phyloP scores from a whole-genome alignment of 2,113 vertebrate genomes.

The Morone saxatilis region DNA sequence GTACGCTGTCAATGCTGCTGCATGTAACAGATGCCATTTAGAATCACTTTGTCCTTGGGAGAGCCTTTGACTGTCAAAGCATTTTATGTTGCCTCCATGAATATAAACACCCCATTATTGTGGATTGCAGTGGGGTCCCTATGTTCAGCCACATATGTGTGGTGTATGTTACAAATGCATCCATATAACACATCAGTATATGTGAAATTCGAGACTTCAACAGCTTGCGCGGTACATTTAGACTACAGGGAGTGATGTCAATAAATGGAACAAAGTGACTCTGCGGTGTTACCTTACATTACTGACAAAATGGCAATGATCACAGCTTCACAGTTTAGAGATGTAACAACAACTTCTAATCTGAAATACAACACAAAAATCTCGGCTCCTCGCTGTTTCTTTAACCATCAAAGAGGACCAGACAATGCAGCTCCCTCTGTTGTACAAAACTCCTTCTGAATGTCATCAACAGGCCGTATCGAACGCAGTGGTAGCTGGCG shows the following conservation, averaged over 20 bases:
- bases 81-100: slow-evolving; percentile 24
- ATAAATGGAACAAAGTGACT: slow-evolving; percentile 48
- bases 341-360: slow-evolving; percentile 4
- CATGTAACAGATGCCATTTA: slow-evolving; percentile 26
- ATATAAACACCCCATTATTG: slow-evolving; percentile 29
- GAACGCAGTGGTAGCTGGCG: slow-evolving; percentile 29
- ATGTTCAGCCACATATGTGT: background rate
- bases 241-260: slow-evolving; percentile 32
- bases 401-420: slow-evolving; percentile 41
- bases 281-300: slow-evolving; percentile 43
- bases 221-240: slow-evolving; percentile 45
- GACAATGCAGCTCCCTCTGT: slow-evolving; percentile 29
- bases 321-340: slow-evolving; percentile 38
- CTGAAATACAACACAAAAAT: slow-evolving; percentile 25
- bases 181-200: slow-evolving; percentile 27
- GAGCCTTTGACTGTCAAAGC: slow-evolving; percentile 26
- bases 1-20: background rate
- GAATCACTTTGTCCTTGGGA: slow-evolving; percentile 35
- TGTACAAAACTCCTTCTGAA: slow-evolving; percentile 25
- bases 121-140: background rate
- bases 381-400: background rate
- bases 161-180: slow-evolving; percentile 34
- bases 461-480: slow-evolving; percentile 44
- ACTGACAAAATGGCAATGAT: slow-evolving; percentile 36
- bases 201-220: slow-evolving; percentile 50